Evolutionary conservation across 2,113 vertebrate genomes (phyloP).

Genomic region (Austrofundulus limnaeus): DNA sequence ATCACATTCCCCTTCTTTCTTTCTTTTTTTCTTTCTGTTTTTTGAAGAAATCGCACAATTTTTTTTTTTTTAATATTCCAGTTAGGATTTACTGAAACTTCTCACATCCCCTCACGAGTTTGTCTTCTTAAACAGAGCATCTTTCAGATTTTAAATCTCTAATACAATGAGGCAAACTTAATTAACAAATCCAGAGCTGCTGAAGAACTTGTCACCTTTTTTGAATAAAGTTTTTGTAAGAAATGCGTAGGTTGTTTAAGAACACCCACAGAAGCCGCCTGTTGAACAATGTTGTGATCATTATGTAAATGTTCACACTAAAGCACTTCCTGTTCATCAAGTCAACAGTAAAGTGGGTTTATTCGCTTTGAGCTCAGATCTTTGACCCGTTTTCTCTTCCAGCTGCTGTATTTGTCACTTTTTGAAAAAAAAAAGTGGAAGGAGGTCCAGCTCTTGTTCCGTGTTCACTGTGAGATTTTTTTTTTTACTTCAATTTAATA

Average conservation of each 20-base stretch:
- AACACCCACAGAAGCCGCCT: constrained; percentile 16
- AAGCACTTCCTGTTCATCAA: constrained; percentile 3
- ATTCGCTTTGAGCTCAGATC: constrained; percentile 19
- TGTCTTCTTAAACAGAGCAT: constrained; percentile 21
- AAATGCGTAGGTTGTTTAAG: background rate
- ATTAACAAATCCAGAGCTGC: constrained; percentile 23
- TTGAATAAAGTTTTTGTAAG: background rate
- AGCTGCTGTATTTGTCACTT: constrained; percentile 64
- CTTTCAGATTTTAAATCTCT: constrained; percentile 20
- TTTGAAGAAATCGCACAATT: constrained; percentile 57
- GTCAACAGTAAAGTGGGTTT: constrained; percentile 1
- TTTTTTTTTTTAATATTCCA: constrained; percentile 60
- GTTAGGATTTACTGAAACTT: constrained; percentile 33
- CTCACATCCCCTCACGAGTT: constrained; percentile 10
- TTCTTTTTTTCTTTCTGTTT: constrained; percentile 53
- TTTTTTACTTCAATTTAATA: constrained; percentile 62
- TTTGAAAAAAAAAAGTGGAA: background rate
- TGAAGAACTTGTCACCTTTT: constrained; percentile 8
- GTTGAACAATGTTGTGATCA: constrained; percentile 4
- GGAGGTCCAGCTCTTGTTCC: constrained; percentile 57
- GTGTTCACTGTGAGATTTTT: constrained; percentile 74
- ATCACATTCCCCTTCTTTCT: constrained; percentile 69
- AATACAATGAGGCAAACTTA: constrained; percentile 17
- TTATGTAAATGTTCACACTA: constrained; percentile 14
- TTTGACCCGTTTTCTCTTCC: constrained; percentile 43